A percentile compares a stretch with the other conserved stretches of the same genome.
phyloP scores from a whole-genome alignment of 2,888 invertebrate genomes.

The Bellardia bayeri region DNA sequence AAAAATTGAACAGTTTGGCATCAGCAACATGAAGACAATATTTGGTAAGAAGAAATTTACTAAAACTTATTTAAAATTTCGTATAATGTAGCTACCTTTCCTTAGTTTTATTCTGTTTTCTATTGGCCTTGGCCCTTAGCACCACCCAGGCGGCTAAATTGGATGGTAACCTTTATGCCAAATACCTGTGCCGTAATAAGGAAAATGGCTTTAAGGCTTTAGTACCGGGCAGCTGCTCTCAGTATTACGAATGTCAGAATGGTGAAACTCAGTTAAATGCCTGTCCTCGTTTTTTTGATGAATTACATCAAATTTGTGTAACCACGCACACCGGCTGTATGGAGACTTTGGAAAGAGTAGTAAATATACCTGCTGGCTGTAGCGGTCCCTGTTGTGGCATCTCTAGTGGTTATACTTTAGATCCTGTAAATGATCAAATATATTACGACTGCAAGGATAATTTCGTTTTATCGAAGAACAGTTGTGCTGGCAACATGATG shows the following conservation, averaged over 20 bases:
- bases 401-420: constrained; percentile 69
- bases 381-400: constrained; percentile 71
- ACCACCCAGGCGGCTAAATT: constrained; percentile 75
- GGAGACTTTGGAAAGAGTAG: constrained; percentile 64
- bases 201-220: constrained; percentile 78
- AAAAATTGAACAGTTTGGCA: constrained; percentile 11
- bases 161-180: constrained; percentile 78
- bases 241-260: constrained; percentile 80
- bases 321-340: constrained; percentile 78
- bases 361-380: constrained; percentile 44
- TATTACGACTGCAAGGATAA: constrained; percentile 73
- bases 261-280: constrained; percentile 74
- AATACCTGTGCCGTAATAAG: constrained; percentile 78
- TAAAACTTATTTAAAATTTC: too few relatives aligned
- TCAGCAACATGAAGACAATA: constrained; percentile 57
- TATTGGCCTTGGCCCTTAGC: constrained; percentile 72
- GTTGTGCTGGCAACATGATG: constrained; percentile 62
- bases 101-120: constrained; percentile 63
- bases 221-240: constrained; percentile 81
- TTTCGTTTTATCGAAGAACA: constrained; percentile 32
- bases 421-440: constrained; percentile 61
- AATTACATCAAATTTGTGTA: constrained; percentile 76
- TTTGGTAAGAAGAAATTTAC: constrained; percentile 12
- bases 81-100: not conserved
- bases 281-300: constrained; percentile 78